Conservation (phyloP, 2,888 invertebrate species). For the Branchellion lobata region DNA sequence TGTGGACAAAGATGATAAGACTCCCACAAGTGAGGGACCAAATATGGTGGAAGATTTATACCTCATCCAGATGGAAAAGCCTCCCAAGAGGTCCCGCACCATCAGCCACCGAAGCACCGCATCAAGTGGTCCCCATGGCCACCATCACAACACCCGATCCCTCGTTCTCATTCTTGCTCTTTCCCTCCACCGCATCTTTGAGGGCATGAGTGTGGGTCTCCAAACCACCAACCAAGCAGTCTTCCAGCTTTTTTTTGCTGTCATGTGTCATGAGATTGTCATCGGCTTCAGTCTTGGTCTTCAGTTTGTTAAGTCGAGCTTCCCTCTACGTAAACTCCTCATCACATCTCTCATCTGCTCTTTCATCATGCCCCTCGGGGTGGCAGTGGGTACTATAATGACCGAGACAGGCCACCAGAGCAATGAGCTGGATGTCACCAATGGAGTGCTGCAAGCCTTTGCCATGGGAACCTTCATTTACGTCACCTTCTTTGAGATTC, state of each 20-base stretch:
- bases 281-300: constrained; percentile 67
- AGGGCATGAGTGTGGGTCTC: constrained; percentile 66
- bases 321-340: constrained; percentile 46
- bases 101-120: not conserved
- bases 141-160: constrained; percentile 56
- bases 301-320: constrained; percentile 55
- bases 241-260: constrained; percentile 62
- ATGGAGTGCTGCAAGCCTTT: constrained; percentile 71
- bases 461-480: constrained; percentile 88
- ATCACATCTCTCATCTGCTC: constrained; percentile 50
- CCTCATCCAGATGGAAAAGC: constrained; percentile 2
- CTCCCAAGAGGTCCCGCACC: not conserved
- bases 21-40: not conserved
- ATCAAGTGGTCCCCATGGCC: not conserved
- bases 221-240: constrained; percentile 56
- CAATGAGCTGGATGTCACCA: constrained; percentile 51
- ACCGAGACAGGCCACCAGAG: constrained; percentile 49
- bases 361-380: constrained; percentile 52
- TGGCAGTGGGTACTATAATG: constrained; percentile 51
- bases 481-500: constrained; percentile 89
- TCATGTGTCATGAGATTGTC: constrained; percentile 66
- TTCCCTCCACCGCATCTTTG: constrained; percentile 67
- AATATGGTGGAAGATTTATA: not conserved
- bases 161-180: constrained; percentile 65
- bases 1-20: not conserved